Evolutionary conservation across 2,888 invertebrate species (phyloP), one percentile per base, ranked within the genome.

Genomic region (Drosophila birchii): DNA sequence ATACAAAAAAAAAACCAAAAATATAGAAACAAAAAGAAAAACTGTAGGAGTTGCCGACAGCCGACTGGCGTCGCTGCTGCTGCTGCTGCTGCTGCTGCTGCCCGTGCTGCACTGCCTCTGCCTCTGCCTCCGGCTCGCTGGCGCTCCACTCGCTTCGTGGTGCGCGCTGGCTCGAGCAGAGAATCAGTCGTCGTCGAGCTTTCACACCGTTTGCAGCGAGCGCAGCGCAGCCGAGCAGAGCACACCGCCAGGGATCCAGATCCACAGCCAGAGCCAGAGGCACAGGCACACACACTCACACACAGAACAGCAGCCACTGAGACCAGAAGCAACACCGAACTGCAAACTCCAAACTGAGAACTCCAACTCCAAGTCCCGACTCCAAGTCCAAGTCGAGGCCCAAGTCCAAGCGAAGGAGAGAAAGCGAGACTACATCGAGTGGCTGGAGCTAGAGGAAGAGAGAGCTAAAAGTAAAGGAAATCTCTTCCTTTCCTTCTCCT

Each of bases 131-230:
- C 36, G 54, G 36, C 45, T 45, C 36, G 47, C 47, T 41, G 51
- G 41, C 29, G 62, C 47, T 47, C 51, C 44, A 45, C 39, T 23
- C 70, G 82, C 88, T 88, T 90, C 81, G 85, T 90, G 79, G 56
- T 81, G 78, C 79, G 69, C 86, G 74, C 69, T 80, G 80, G 75
- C 83, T 74, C 85, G 80, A 79, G 74, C 76, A 73, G 44, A 76
- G 75, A 90, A 76, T 91, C 90, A 92, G 92, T 92, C 92, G 91
- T 92, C 90, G 92, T 91, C 92, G 92, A 92, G 92, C 92, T 92
- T 92, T 92, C 91, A 86, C 88, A 90, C 90, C 88, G 91, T 81
- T 86, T 85, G 89, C 91, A 91, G 83, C 90, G 79, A 90, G 78
- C 80, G 79, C 78, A 76, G 77, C 75, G 68, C 68, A 73, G 66